Base-by-base conservation (phyloP, 2,797 vertebrate genomes). In the Trematomus bernacchii region DNA sequence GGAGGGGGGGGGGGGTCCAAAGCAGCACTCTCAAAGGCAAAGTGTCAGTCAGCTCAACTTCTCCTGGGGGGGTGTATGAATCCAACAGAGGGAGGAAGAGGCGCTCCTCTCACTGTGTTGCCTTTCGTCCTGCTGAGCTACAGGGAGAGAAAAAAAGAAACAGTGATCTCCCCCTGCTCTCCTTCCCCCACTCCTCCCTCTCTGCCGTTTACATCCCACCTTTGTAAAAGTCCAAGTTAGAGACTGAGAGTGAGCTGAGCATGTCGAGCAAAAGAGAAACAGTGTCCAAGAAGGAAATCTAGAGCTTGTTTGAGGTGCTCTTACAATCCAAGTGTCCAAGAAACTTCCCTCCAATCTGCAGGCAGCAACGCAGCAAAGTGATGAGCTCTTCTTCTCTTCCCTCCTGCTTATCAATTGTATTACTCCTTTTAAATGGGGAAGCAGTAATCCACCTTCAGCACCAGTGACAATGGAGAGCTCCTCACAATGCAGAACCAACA, bases 371-470 rank as follows among this genome's bases (percentile, higher is more conserved):
- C 85, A 80, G 55, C 27, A 80, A 79, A 73, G 61, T 71, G 48
- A 33, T 58, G 52, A 87, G 84, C 44, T 58, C 46, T 3, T 79
- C 67, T 42, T 52, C 33, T 63, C 55, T 63, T 73, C 54, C 43
- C 64, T 74, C 11, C 57, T 66, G 61, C 76, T 75, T 88, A 87
- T 86, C 68, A 77, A 77, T 81, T 85, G 72, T 43, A 74, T 21
- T 63, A 57, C 52, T 48, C n/a, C 40, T 47, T 66, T 81, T 77
- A 80, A 80, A 59, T 66, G 67, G 73, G 72, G 58, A 79, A 73
- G 80, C 83, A 70, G 73, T 80, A 86, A 91, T 89, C 86, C 71
- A 91, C 80, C 89, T 93, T 93, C 91, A 95, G 93, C 78, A 92
- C 91, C 69, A 73, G 76, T 69, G 85, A 88, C 74, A 86, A 85